A percentile compares a stretch with the other conserved stretches of the same genome.
phyloP scores from a whole-genome alignment of 2,797 vertebrate species.

The Melanotaenia pygmaea region DNA sequence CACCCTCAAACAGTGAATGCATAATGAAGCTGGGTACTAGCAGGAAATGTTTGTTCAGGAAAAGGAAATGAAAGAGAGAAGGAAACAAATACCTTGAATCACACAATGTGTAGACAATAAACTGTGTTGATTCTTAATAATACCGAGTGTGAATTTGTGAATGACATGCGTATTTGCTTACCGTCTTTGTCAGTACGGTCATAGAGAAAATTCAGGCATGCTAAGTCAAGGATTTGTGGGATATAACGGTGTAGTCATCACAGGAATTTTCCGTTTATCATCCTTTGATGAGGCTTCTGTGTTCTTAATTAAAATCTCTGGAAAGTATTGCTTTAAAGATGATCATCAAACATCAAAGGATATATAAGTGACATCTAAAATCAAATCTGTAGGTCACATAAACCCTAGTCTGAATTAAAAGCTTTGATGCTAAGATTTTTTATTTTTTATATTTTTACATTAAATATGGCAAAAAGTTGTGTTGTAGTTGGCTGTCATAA shows the following conservation, averaged over 20 bases:
- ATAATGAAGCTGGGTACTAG: conserved; percentile 31
- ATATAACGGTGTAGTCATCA: not conserved
- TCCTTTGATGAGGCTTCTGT: not conserved
- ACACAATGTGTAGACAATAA: not conserved
- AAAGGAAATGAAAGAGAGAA: conserved; percentile 15
- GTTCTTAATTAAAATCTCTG: not conserved
- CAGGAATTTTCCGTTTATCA: not conserved
- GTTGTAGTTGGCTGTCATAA: too few relatives aligned
- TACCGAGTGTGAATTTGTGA: not conserved
- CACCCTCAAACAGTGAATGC: conserved; percentile 29
- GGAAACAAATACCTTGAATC: conserved; percentile 5
- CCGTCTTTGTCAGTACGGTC: not conserved
- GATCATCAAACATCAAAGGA: not conserved
- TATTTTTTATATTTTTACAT: too few relatives aligned
- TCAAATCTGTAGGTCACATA: not conserved
- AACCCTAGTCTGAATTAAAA: not conserved
- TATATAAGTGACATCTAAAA: not conserved
- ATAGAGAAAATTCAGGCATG: not conserved
- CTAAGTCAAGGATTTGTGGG: not conserved
- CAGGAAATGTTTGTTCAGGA: conserved; percentile 33
- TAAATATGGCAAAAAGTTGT: too few relatives aligned
- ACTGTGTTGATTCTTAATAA: not conserved
- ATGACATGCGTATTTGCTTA: conserved; percentile 2
- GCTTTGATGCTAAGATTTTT: too few relatives aligned
- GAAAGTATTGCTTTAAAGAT: not conserved